These are phyloP conservation scores for Temnopleurus reevesii DNA, from an alignment of 53 echinoderm and acorn worm species.

Conservation along the genomic window DNA sequence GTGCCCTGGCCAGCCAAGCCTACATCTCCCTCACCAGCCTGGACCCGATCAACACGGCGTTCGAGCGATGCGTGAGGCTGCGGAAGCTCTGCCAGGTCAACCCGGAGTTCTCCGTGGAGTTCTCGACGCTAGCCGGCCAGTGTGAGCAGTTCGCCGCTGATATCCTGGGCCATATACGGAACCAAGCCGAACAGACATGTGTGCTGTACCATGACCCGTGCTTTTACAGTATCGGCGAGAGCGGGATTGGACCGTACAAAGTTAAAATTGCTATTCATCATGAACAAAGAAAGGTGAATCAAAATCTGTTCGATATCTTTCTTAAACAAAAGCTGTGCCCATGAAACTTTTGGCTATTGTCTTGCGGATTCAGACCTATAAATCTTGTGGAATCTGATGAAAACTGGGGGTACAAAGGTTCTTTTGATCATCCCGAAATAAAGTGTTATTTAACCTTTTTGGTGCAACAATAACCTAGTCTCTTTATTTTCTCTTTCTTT, in stretches of 20 bases:
- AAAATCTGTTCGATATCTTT: too few relatives aligned
- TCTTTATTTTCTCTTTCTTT: too few relatives aligned
- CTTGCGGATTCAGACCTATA: too few relatives aligned
- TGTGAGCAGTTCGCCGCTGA: slow-evolving; percentile 99
- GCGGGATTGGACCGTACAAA: slow-evolving; percentile 92
- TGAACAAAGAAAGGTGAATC: slow-evolving; percentile 95
- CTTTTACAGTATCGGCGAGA: slow-evolving; percentile 72
- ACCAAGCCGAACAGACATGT: slow-evolving; percentile 96
- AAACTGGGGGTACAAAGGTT: too few relatives aligned
- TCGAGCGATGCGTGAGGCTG: slow-evolving; percentile 88
- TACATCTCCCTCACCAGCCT: slow-evolving; percentile 96
- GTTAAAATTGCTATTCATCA: slow-evolving; percentile 97
- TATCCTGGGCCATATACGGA: slow-evolving; percentile 94
- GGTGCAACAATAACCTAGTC: too few relatives aligned
- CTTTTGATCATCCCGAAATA: too few relatives aligned
- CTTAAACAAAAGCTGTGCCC: too few relatives aligned
- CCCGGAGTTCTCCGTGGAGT: slow-evolving; percentile 94
- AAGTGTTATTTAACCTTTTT: too few relatives aligned
- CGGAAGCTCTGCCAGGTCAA: slow-evolving; percentile 88
- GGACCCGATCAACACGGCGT: slow-evolving; percentile 97
- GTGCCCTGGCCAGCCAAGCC: slow-evolving; percentile 95
- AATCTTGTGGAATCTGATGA: too few relatives aligned
- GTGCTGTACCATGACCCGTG: slow-evolving; percentile 94
- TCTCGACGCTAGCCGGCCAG: slow-evolving; percentile 80
- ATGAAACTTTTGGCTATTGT: too few relatives aligned